phyloP scores from a whole-genome alignment of 2,113 vertebrate species.

The Phainopepla nitens region DNA sequence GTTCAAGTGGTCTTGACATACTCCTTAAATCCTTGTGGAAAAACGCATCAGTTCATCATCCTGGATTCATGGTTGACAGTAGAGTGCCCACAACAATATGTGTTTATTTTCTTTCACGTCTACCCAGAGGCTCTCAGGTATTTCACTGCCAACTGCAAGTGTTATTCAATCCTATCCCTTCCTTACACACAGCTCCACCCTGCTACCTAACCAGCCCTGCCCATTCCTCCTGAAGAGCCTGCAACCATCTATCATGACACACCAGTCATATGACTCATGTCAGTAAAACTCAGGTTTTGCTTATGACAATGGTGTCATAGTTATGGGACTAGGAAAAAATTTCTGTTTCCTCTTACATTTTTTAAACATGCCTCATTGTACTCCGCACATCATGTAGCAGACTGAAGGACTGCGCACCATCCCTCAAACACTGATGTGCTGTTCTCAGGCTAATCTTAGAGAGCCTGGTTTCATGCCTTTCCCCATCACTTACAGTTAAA shows the following conservation, averaged over 20 bases:
- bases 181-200: neutral
- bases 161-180: neutral
- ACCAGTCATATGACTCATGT: neutral
- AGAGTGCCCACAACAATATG: neutral
- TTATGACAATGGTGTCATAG: neutral
- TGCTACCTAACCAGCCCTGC: rapidly evolving
- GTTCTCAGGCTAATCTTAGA: neutral
- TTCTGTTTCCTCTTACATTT: neutral
- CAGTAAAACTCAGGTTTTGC: neutral
- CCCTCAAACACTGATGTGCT: rapidly evolving
- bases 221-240: neutral
- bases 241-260: neutral
- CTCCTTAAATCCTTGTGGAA: neutral
- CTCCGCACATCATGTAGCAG: neutral
- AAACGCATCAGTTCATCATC: rapidly evolving
- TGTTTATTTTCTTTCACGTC: neutral
- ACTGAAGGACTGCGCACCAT: rapidly evolving
- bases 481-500: neutral
- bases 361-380: neutral
- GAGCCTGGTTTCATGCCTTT: neutral
- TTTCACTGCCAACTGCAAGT: rapidly evolving
- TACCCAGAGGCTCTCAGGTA: rapidly evolving
- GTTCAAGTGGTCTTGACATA: neutral
- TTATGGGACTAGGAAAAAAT: neutral
- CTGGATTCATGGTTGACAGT: neutral